phyloP scores from a whole-genome alignment of 2,888 invertebrate genomes.

The Meta bourneti region DNA sequence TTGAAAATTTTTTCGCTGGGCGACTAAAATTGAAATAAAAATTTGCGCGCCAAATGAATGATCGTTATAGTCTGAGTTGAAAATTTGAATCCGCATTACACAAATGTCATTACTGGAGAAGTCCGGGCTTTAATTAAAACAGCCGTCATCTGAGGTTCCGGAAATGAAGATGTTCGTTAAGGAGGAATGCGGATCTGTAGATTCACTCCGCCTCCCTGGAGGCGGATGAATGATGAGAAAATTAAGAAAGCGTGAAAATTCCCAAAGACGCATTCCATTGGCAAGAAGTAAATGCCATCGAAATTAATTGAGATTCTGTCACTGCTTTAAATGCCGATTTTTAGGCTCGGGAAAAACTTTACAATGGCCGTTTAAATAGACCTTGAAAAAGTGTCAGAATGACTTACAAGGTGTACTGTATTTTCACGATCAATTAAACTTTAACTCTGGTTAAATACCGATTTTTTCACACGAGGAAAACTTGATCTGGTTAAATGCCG shows the following conservation, averaged over 20 bases:
- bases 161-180: conserved; percentile 58
- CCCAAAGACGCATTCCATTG: conserved; percentile 44
- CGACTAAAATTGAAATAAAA: conserved; percentile 51
- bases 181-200: conserved; percentile 51
- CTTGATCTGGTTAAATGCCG: no score
- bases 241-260: conserved; percentile 68
- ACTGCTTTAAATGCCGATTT: conserved; percentile 25
- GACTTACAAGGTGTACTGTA: no score
- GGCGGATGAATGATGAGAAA: conserved; percentile 62
- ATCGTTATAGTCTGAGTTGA: conserved; percentile 31
- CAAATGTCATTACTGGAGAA: conserved; percentile 47
- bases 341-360: background rate
- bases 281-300: conserved; percentile 47
- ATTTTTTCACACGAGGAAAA: no score
- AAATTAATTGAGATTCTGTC: conserved; percentile 56
- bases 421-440: no score
- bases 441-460: no score
- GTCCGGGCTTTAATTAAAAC: conserved; percentile 58
- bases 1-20: conserved; percentile 17
- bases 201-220: conserved; percentile 40
- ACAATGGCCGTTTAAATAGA: background rate
- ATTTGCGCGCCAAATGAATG: conserved; percentile 14
- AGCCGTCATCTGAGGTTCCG: conserved; percentile 49
- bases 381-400: background rate
- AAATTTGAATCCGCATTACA: conserved; percentile 56